Percentiles rank a stretch among this genome's conserved stretches.
Evolutionary conservation across 2,797 vertebrate species (phyloP).

Genomic region (Xenops minutus): DNA sequence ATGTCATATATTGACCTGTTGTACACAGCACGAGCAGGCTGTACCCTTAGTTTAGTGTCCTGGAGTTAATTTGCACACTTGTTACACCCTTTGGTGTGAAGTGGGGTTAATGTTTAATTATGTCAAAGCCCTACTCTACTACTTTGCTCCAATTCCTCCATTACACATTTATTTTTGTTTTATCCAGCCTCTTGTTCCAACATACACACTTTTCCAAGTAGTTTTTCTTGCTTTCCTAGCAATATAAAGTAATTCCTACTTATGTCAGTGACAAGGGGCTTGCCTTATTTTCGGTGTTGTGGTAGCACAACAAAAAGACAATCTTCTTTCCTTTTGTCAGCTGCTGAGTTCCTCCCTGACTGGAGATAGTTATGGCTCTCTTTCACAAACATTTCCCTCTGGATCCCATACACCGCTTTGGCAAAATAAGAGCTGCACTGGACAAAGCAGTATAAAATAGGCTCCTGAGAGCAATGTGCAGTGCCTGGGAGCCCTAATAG

Average conservation of each 20-base stretch:
- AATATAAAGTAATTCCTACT: background rate
- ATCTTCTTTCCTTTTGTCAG: background rate
- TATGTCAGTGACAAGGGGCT: fast-evolving
- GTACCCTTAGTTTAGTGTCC: background rate
- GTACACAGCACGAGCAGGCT: fast-evolving
- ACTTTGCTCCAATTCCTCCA: background rate
- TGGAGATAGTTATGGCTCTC: background rate
- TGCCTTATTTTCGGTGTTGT: background rate
- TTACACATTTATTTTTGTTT: background rate
- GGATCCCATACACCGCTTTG: background rate
- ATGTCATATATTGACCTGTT: background rate
- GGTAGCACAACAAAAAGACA: background rate
- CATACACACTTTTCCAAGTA: background rate
- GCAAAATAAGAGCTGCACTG: background rate
- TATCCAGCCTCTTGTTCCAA: background rate
- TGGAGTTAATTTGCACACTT: background rate
- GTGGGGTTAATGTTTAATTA: background rate
- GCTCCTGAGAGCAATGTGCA: background rate
- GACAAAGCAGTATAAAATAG: background rate
- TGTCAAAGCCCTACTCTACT: background rate
- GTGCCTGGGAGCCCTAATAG: background rate
- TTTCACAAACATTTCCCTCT: background rate
- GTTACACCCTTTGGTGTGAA: background rate
- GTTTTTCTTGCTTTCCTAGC: background rate
- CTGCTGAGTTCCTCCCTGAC: background rate